Base-by-base conservation (phyloP, 2,113 vertebrate species). In the Calyptomena viridis region DNA sequence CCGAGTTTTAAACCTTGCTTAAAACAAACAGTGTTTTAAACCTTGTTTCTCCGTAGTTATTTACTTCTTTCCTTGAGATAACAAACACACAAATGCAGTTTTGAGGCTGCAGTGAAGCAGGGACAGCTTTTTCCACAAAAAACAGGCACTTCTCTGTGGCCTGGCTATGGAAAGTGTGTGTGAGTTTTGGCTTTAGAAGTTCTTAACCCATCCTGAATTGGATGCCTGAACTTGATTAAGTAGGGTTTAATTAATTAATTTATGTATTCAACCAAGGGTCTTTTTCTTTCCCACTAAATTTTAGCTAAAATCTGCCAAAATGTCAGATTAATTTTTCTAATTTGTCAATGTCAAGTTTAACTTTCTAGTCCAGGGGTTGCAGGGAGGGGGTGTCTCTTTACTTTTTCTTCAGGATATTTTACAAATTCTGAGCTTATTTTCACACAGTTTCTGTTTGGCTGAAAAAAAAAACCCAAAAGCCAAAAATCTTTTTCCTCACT, bases 61-160 rank as follows among this genome's bases (percentile, higher is more conserved):
- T 69, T 18, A 1, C 4, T 14, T 14, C 0, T 10, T 49, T 46
- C 40, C 39, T 24, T 23, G 28, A 46, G 39, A 2, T 22, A 35
- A 8, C 24, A 7, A 17, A 28, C 24, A 8, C 14, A 14, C 6
- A 49, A 30, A 50, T 2, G 69, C 23, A 3, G 30, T 46, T 88
- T 64, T 4, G 2, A 2, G 12, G 33, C 37, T 12, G 0, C 35
- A 22, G 35, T 25, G 39, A 22, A 27, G 12, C 1, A 0, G 33
- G 17, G 20, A 9, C 14, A 52, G 28, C 25, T 18, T 19, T 9
- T 30, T 49, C 1, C 24, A 19, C 37, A 0, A 1, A 1, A 6
- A n/a, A 58, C 50, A 53, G 39, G 14, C 2, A 9, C 5, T 82
- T 27, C 55, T 8, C 10, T 40, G 11, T 35, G 42, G 9, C 3